Percentiles rank a stretch among this genome's conserved stretches.
These are phyloP conservation scores for Sternarchorhynchus goeldii DNA, from an alignment of 2,797 vertebrate genomes.

Conservation along the genomic window DNA sequence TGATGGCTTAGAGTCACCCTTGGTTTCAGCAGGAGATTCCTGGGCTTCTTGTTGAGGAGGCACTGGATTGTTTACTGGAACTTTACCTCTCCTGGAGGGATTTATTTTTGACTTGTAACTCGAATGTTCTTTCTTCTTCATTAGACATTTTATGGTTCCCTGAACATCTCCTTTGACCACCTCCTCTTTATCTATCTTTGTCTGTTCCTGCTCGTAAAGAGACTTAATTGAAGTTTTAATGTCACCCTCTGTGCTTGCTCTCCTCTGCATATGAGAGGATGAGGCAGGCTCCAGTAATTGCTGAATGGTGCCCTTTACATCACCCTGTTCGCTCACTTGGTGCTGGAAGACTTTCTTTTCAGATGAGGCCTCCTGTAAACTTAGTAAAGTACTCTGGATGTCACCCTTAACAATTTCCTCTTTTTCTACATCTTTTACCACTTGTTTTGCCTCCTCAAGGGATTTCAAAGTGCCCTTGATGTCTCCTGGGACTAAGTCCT, in stretches of 20 bases:
- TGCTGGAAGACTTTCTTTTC: constrained; percentile 76
- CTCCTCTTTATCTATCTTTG: constrained; percentile 74
- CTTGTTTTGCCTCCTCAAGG: constrained; percentile 80
- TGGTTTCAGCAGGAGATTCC: constrained; percentile 62
- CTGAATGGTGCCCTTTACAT: constrained; percentile 77
- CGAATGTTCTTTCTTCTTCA: constrained; percentile 79
- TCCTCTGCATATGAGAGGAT: constrained; percentile 67
- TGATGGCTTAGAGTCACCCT: constrained; percentile 63
- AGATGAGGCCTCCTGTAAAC: constrained; percentile 71
- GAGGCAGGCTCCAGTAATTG: constrained; percentile 74
- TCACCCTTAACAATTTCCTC: constrained; percentile 77
- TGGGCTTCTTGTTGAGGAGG: constrained; percentile 65
- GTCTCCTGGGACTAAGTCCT: constrained; percentile 82
- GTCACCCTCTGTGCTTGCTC: constrained; percentile 70
- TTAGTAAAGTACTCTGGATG: constrained; percentile 72
- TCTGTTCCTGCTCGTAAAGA: constrained; percentile 72
- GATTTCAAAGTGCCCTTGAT: constrained; percentile 84
- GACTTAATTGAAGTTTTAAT: constrained; percentile 77
- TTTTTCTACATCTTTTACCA: constrained; percentile 79
- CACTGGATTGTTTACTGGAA: constrained; percentile 69
- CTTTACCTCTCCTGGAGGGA: constrained; percentile 71
- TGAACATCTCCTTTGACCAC: constrained; percentile 77
- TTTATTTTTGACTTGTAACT: constrained; percentile 67
- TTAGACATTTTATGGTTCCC: constrained; percentile 77
- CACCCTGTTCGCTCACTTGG: constrained; percentile 75